These are phyloP conservation scores for Procavia capensis DNA, from an alignment of 2,113 vertebrate genomes.

Conservation along the genomic window DNA sequence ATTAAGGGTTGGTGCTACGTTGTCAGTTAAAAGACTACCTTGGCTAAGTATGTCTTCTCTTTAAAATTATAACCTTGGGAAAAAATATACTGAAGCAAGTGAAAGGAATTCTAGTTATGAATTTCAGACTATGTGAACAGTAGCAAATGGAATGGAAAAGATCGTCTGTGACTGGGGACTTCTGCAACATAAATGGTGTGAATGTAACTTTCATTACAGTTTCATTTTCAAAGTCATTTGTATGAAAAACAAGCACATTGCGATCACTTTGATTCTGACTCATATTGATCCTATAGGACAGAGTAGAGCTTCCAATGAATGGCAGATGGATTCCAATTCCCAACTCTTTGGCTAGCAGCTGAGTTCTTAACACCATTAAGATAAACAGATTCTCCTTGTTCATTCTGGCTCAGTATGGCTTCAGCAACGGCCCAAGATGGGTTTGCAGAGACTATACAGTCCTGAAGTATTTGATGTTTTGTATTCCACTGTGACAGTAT, in stretches of 20 bases:
- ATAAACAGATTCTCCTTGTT: no score
- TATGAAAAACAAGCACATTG: background rate
- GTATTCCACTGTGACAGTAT: background rate
- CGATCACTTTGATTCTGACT: background rate
- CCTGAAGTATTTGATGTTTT: background rate
- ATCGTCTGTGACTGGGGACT: background rate
- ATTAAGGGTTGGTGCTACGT: background rate
- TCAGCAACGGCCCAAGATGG: background rate
- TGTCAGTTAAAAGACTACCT: background rate
- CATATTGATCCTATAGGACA: no score
- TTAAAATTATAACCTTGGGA: background rate
- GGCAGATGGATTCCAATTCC: no score
- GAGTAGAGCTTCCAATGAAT: no score
- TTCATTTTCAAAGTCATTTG: background rate
- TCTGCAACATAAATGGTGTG: background rate
- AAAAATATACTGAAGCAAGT: conserved; percentile 18
- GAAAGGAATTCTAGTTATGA: conserved; percentile 15
- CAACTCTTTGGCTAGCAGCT: no score
- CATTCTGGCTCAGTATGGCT: background rate
- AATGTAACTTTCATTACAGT: background rate
- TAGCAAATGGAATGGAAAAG: background rate
- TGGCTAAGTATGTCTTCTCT: background rate
- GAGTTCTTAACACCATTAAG: no score
- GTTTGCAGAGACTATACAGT: background rate
- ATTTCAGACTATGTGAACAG: background rate